Percentiles rank a stretch among this genome's conserved stretches.
Evolutionary conservation across 2,888 invertebrate genomes (phyloP).

Genomic region (Hetaerina titia): DNA sequence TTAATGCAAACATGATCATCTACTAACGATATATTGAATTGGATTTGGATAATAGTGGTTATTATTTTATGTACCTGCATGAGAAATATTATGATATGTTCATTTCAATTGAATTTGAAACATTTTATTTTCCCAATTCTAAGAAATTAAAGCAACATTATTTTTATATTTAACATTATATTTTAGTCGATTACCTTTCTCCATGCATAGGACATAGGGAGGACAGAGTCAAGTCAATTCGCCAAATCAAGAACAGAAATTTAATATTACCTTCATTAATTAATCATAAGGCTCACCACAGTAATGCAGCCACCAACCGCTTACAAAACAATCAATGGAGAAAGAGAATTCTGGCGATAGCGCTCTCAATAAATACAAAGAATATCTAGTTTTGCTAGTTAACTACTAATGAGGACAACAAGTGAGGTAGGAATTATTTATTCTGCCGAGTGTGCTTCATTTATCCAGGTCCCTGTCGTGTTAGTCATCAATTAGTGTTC

Average conservation of each 20-base stretch:
- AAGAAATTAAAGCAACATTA: no score
- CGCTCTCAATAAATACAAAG: not conserved
- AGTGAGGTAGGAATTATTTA: not conserved
- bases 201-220: not conserved
- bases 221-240: not conserved
- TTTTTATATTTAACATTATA: no score
- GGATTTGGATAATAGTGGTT: no score
- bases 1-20: no score
- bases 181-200: no score
- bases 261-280: not conserved
- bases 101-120: no score
- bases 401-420: conserved; percentile 10
- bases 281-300: not conserved
- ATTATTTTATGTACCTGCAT: no score
- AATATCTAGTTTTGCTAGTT: not conserved
- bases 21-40: no score
- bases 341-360: not conserved
- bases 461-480: not conserved
- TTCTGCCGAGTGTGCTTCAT: not conserved
- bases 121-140: no score
- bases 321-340: not conserved
- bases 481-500: not conserved
- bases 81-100: no score
- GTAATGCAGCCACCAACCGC: not conserved
- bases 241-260: not conserved